Evolutionary conservation across 2,888 invertebrate species (phyloP).

Genomic region (Aelia acuminata): DNA sequence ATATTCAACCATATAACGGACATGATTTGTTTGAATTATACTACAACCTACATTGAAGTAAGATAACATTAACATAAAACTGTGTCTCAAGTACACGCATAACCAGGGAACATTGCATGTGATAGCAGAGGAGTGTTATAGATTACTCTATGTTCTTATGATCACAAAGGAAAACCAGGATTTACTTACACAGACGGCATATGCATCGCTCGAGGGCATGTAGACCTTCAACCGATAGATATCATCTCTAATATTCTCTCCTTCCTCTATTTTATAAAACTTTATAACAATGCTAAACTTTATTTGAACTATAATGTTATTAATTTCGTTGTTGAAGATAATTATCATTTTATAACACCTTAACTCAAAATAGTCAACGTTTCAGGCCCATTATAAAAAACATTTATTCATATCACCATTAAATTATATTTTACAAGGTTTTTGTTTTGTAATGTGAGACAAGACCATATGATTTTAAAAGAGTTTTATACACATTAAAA

Average conservation of each 20-base stretch:
- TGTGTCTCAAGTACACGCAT: background rate
- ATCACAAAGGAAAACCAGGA: background rate
- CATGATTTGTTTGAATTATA: no score
- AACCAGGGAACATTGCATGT: background rate
- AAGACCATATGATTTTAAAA: no score
- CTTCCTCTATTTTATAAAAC: background rate
- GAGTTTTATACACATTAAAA: no score
- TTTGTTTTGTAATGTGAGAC: no score
- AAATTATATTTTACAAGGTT: no score
- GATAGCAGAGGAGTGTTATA: background rate
- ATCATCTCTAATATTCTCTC: background rate
- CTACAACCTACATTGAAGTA: background rate
- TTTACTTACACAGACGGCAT: background rate
- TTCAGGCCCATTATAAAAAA: no score
- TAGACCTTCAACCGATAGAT: background rate
- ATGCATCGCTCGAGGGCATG: background rate
- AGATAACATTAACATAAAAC: background rate
- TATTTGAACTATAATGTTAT: no score
- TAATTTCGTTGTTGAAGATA: no score
- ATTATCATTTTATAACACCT: no score
- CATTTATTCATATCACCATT: no score
- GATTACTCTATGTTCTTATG: background rate
- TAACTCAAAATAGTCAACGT: no score
- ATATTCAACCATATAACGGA: no score
- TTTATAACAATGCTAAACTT: background rate